Percentiles rank a stretch among this genome's conserved stretches.
phyloP scores from a whole-genome alignment of 2,888 invertebrate species.

The Thecophora atra region DNA sequence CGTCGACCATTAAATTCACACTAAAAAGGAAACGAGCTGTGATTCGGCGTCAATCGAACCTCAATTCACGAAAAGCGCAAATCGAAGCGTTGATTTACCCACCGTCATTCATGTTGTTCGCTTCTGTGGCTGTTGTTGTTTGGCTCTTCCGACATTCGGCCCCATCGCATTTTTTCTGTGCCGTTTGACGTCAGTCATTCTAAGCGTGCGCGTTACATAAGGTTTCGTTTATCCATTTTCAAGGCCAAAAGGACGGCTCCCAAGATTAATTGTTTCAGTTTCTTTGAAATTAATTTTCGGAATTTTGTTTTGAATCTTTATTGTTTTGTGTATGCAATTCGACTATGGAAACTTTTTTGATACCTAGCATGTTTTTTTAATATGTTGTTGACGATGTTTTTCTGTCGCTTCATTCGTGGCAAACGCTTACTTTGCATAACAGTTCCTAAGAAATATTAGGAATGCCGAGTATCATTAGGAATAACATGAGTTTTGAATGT shows the following conservation, averaged over 20 bases:
- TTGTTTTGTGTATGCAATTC: neutral
- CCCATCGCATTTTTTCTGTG: neutral
- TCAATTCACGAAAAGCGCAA: no score
- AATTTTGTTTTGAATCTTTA: no score
- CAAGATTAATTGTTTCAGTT: slow-evolving; percentile 30
- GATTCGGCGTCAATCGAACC: no score
- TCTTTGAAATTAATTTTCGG: slow-evolving; percentile 2
- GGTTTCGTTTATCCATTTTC: slow-evolving; percentile 1
- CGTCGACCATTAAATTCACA: no score
- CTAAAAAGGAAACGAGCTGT: no score
- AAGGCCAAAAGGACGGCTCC: slow-evolving; percentile 37
- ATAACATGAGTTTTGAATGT: neutral
- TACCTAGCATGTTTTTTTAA: neutral
- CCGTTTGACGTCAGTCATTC: neutral
- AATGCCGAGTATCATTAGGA: neutral
- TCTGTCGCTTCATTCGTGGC: neutral
- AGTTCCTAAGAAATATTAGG: neutral
- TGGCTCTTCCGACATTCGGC: neutral
- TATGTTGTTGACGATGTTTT: neutral
- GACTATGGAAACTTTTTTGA: no score
- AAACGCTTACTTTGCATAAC: slow-evolving; percentile 4
- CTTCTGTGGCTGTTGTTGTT: neutral
- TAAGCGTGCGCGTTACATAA: slow-evolving; percentile 9
- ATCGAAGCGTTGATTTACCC: no score
- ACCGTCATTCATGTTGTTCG: neutral